Evolutionary conservation across 2,797 vertebrate genomes (phyloP), one percentile per base, ranked within the genome.

Genomic region (Crocodylus rhombifer): DNA sequence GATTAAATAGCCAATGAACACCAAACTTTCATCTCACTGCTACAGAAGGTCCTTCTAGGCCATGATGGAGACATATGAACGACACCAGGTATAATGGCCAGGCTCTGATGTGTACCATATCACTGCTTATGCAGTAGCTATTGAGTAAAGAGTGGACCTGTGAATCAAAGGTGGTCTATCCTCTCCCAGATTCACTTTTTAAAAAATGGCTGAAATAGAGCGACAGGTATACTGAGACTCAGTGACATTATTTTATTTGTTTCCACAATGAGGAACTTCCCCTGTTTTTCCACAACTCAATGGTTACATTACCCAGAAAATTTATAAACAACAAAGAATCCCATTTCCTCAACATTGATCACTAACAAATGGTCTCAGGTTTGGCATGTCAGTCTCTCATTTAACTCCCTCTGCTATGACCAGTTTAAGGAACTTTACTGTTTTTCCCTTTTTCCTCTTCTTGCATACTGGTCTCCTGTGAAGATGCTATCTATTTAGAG

Each of bases 381-480:
- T 58, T 94, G 55, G 89, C 89, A 84, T 91, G 90, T 96, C 94
- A 94, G 94, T 95, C 92, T 86, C 95, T 94, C 96, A 96, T 93
- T 95, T 96, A 91, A 91, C 91, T 93, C 92, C 80, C 91, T 80
- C 80, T 88, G 33, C 80, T 82, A 55, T 94, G 87, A 96, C 93
- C 92, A 93, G 95, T 95, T 36, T 77, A n/a, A 77, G 77, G 89
- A 82, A 94, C 94, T 92, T 91, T 95, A 91, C 95, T 78, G 91
- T 89, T 91, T 84, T 84, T 61, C 55, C 93, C 55, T 61, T 93
- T 90, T 95, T 93, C 85, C 64, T 91, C 82, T 87, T 65, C 90
- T 64, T 92, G 20, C 83, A 51, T 95, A 86, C 94, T 90, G 80
- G 88, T 90, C 81, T 95, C 92, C 83, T 80, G 82, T 88, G 92